Evolutionary conservation across 2,113 vertebrate genomes (phyloP), one percentile per base, ranked within the genome.

Genomic region (Cebidichthys violaceus): DNA sequence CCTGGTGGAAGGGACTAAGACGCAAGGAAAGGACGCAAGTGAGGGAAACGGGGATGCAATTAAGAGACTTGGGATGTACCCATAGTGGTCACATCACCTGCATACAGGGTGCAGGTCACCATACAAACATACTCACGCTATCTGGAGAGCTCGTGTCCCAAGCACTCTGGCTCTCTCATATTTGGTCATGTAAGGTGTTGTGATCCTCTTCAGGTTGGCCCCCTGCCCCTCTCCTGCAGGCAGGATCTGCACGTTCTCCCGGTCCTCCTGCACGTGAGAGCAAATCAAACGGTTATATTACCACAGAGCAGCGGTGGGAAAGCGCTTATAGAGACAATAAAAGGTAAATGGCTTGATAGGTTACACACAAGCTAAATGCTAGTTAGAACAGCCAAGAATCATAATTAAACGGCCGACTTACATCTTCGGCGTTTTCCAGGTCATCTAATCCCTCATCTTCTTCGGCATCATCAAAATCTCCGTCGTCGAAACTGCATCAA

Each of bases 171-270:
- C 98, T 62, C 98, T 86, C 92, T 99, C 98, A 0, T 99, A 99
- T 68, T 99, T 99, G 43, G 98, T 99, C 98, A 99, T 99, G 83
- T 99, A 99, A 0, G 96, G 95, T 0, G 98, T 99, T 0, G 98
- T 99, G 93, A 99, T 99, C 57, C 98, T 96, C 91, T 99, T 99
- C 96, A 97, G 97, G 91, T 99, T 99, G 0, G 97, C 96, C 90
- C 96, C 97, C 5, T 96, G 96, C 0, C 97, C 96, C 61, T 98
- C 97, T 43, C 98, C 97, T 1, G 98, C 97, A 0, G 98, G 98
- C 0, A 99, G 94, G 59, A 99, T 98, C 89, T 99, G 96, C 17
- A 99, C 97, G 0, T 98, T 97, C 91, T 99, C 97, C 79, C 96
- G 97, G 61, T 98, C 98, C n/a, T 99, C 98, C 98, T 99, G 67